These are phyloP conservation scores for Arrhopalites spinosus DNA, from an alignment of 2,888 invertebrate genomes.

Conservation along the genomic window DNA sequence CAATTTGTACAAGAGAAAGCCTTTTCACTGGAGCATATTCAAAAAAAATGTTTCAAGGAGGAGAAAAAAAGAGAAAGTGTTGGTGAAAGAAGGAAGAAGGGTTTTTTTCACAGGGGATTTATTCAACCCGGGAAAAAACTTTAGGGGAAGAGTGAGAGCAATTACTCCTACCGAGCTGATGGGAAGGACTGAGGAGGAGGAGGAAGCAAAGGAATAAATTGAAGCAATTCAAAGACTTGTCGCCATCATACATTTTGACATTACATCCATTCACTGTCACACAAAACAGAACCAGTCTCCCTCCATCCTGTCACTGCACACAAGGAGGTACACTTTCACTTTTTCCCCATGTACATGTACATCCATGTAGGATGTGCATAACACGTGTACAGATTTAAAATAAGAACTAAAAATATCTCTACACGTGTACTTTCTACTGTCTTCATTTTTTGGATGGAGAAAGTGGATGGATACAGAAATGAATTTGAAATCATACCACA, in stretches of 20 bases:
- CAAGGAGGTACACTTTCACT: no score
- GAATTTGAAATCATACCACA: conserved; percentile 24
- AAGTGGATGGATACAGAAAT: conserved; percentile 2
- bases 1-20: no score
- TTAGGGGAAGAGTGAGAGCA: neutral
- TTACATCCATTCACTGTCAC: no score
- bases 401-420: no score
- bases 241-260: no score
- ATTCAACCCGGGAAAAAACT: neutral
- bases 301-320: no score
- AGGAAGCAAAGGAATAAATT: neutral
- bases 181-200: neutral
- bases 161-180: neutral
- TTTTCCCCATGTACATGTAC: no score
- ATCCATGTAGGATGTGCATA: no score
- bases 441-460: no score
- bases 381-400: no score
- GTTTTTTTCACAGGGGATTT: neutral
- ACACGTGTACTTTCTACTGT: no score
- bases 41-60: neutral
- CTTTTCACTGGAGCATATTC: conserved; percentile 20
- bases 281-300: no score
- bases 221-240: neutral
- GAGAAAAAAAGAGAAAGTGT: neutral
- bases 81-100: neutral